These are phyloP conservation scores for Volucella zonaria DNA, from an alignment of 2,888 invertebrate genomes.

Conservation along the genomic window DNA sequence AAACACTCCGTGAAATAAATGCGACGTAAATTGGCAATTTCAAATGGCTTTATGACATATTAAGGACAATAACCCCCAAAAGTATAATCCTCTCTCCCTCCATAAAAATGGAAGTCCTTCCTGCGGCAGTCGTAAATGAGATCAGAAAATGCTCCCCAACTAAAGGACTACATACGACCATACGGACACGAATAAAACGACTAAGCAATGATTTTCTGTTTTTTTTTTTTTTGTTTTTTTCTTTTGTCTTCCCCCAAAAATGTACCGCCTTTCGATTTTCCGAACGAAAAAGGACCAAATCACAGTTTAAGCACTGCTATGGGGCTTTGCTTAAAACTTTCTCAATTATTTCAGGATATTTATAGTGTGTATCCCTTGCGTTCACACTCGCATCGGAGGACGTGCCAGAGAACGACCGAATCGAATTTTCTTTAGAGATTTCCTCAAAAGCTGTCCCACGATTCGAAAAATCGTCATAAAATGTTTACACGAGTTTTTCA, in stretches of 20 bases:
- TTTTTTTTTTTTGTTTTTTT: conserved; percentile 28
- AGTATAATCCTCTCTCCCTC: conserved; percentile 44
- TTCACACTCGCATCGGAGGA: conserved; percentile 38
- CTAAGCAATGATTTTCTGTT: conserved; percentile 26
- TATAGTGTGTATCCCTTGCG: conserved; percentile 67
- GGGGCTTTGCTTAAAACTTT: conserved; percentile 71
- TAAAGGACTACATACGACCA: background rate
- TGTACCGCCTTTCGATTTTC: background rate
- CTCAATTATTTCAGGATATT: conserved; percentile 73
- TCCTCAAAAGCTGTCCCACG: conserved; percentile 41
- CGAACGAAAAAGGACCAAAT: conserved; percentile 68
- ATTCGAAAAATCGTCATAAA: conserved; percentile 69
- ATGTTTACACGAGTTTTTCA: conserved; percentile 58
- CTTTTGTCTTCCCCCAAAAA: background rate
- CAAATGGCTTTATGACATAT: conserved; percentile 74
- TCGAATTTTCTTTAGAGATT: conserved; percentile 45
- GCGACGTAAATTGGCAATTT: conserved; percentile 73
- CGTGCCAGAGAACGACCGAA: conserved; percentile 44
- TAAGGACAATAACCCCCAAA: conserved; percentile 73
- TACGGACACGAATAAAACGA: conserved; percentile 42
- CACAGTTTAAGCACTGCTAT: conserved; percentile 71
- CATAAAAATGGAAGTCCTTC: conserved; percentile 24
- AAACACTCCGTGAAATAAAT: conserved; percentile 73
- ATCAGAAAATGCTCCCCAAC: conserved; percentile 47
- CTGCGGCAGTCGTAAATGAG: conserved; percentile 68